Evolutionary conservation across 2,113 vertebrate genomes (phyloP).

Genomic region (Procavia capensis): DNA sequence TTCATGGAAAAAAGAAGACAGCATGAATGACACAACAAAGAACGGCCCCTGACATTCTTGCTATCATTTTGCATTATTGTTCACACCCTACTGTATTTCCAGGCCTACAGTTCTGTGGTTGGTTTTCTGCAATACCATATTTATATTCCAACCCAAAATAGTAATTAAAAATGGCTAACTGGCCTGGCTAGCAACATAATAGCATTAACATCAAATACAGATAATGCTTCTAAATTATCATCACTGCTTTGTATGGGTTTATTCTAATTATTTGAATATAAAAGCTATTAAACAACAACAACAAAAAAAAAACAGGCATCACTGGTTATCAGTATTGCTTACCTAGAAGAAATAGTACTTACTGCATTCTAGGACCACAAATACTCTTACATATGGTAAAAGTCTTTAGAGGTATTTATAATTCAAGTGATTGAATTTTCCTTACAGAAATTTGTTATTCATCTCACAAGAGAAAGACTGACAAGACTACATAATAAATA

Average conservation of each 20-base stretch:
- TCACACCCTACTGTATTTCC: slow-evolving; percentile 94
- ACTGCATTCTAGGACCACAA: slow-evolving; percentile 42
- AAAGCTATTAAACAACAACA: slow-evolving; percentile 51
- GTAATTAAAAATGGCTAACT: slow-evolving; percentile 86
- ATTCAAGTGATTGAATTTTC: slow-evolving; percentile 33
- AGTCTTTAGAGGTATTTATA: slow-evolving; percentile 68
- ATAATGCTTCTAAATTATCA: slow-evolving; percentile 55
- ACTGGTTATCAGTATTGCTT: background rate
- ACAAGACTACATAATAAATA: slow-evolving; percentile 46
- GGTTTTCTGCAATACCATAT: slow-evolving; percentile 84
- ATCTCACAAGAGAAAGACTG: slow-evolving; percentile 68
- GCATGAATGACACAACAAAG: slow-evolving; percentile 99
- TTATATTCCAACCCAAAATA: slow-evolving; percentile 83
- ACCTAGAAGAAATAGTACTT: background rate
- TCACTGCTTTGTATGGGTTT: slow-evolving; percentile 30
- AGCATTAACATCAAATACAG: slow-evolving; percentile 73
- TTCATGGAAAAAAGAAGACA: slow-evolving; percentile 92
- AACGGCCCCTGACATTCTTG: slow-evolving; percentile 95
- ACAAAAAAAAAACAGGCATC: slow-evolving; percentile 69
- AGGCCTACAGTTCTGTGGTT: slow-evolving; percentile 86
- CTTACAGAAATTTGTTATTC: slow-evolving; percentile 64
- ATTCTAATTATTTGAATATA: slow-evolving; percentile 61
- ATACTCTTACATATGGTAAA: slow-evolving; percentile 59
- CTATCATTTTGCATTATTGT: slow-evolving; percentile 94
- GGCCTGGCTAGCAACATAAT: no score